A percentile compares a stretch with the other conserved stretches of the same genome.
These are phyloP conservation scores for Sorex araneus DNA, from an alignment of 2,113 vertebrate genomes.

Conservation along the genomic window DNA sequence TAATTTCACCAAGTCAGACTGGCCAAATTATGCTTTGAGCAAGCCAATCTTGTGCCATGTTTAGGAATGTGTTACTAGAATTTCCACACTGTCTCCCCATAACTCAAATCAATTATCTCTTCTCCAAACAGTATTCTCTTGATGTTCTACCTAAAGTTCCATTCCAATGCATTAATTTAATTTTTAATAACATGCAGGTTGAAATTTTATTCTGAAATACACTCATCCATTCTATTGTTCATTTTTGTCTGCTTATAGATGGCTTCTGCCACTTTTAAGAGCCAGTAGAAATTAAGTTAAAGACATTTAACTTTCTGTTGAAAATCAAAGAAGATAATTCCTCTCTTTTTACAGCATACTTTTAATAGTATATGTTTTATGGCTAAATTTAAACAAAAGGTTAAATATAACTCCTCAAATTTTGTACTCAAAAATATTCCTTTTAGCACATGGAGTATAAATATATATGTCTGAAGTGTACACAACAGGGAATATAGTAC, in stretches of 20 bases:
- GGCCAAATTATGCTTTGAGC: fast-evolving
- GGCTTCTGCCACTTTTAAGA: not conserved
- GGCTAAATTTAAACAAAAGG: not conserved
- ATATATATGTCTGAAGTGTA: not conserved
- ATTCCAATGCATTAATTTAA: not conserved
- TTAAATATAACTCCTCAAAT: not conserved
- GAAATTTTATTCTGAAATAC: not conserved
- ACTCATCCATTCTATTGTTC: not conserved
- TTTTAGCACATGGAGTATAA: not conserved
- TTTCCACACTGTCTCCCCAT: not conserved
- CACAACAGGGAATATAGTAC: not conserved
- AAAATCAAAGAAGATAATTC: not conserved
- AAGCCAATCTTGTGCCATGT: not conserved
- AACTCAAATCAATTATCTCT: not conserved
- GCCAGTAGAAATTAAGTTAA: not conserved
- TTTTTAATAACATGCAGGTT: not conserved
- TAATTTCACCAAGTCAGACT: not conserved
- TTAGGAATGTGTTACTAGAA: not conserved
- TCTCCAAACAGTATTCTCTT: not conserved
- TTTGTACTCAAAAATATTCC: not conserved
- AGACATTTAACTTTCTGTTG: not conserved
- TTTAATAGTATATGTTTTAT: not conserved
- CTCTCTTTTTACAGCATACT: not conserved
- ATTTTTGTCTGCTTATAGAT: not conserved
- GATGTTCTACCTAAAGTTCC: not conserved